Percentiles rank a stretch among this genome's conserved stretches.
These are phyloP conservation scores for Diachasmimorpha longicaudata DNA, from an alignment of 1,140 invertebrate species.

Conservation along the genomic window DNA sequence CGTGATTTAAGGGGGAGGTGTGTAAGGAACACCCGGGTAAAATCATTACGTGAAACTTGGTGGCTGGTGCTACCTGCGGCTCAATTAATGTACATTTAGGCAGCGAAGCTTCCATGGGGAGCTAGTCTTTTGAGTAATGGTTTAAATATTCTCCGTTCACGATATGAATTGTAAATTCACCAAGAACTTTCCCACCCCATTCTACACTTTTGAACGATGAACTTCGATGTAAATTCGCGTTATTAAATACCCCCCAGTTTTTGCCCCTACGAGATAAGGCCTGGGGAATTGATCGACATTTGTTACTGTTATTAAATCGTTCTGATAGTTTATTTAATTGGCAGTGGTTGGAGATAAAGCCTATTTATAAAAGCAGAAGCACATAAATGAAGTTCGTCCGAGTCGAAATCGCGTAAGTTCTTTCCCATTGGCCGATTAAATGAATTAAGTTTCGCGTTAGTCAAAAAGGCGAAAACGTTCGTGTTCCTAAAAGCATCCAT, in stretches of 20 bases:
- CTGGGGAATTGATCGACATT: background rate
- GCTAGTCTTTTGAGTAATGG: slow-evolving; percentile 47
- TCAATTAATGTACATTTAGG: slow-evolving; percentile 48
- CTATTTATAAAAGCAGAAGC: no score
- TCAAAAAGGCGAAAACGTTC: no score
- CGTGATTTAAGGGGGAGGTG: background rate
- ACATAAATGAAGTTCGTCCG: no score
- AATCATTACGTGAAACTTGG: slow-evolving; percentile 4
- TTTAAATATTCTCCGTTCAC: slow-evolving; percentile 45
- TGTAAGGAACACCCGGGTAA: background rate
- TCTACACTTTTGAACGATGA: slow-evolving; percentile 1
- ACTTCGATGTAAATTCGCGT: slow-evolving; percentile 25
- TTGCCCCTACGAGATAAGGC: background rate
- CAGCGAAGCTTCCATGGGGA: background rate
- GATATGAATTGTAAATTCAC: slow-evolving; percentile 55
- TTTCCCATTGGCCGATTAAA: no score
- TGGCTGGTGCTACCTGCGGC: slow-evolving; percentile 1
- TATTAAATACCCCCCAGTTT: slow-evolving; percentile 22
- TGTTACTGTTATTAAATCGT: background rate
- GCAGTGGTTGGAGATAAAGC: background rate
- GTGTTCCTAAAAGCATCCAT: no score
- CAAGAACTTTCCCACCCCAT: background rate
- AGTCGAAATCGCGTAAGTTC: no score
- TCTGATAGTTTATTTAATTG: background rate
- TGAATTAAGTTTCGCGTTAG: no score